Evolutionary conservation across 2,888 invertebrate genomes (phyloP).

Genomic region (Steromphala cineraria): DNA sequence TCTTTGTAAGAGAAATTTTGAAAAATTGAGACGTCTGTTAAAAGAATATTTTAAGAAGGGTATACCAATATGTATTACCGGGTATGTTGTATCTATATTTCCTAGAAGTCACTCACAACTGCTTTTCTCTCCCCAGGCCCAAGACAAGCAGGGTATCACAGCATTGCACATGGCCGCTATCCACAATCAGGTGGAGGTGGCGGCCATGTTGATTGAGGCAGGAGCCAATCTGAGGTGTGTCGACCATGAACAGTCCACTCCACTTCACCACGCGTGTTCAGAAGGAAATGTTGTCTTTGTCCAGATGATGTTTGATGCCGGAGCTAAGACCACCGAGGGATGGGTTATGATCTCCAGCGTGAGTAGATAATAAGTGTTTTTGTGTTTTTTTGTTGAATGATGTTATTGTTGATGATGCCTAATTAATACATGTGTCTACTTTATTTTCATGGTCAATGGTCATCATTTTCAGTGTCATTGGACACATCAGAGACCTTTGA

Average conservation of each 20-base stretch:
- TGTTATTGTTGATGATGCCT: no score
- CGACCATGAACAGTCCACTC: constrained; percentile 79
- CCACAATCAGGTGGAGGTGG: constrained; percentile 70
- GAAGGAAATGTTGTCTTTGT: constrained; percentile 77
- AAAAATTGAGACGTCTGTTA: no score
- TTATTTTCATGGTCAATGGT: no score
- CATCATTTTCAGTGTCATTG: no score
- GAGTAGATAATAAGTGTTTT: no score
- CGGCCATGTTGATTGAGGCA: constrained; percentile 76
- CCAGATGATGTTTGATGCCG: constrained; percentile 82
- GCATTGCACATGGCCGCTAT: constrained; percentile 80
- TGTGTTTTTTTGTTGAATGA: no score
- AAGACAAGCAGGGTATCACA: constrained; percentile 85
- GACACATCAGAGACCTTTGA: no score
- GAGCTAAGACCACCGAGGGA: constrained; percentile 78
- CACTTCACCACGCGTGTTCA: constrained; percentile 89
- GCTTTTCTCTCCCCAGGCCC: constrained; percentile 73
- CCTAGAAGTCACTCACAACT: not conserved
- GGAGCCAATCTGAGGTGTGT: constrained; percentile 81
- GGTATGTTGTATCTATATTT: no score
- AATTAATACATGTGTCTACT: no score
- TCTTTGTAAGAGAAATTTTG: no score
- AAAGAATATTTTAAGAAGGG: no score
- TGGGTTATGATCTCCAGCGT: constrained; percentile 75
- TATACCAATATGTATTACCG: no score